Percentiles rank a stretch among this genome's conserved stretches.
Conservation (phyloP, 2,113 vertebrate genomes). For the Aegotheles bennettii region DNA sequence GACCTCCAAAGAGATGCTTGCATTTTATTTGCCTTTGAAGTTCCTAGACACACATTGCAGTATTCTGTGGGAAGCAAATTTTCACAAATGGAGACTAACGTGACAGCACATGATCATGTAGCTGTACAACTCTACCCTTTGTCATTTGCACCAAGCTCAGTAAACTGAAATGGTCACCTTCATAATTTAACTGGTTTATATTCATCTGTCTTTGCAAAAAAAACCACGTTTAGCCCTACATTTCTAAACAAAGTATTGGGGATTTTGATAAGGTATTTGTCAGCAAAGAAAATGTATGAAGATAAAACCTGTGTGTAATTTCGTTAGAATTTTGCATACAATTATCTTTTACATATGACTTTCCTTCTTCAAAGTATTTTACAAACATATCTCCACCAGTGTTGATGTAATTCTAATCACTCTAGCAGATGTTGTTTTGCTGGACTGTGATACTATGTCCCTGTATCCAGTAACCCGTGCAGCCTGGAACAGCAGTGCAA, state of each 20-base stretch:
- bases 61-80: neutral
- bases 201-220: neutral
- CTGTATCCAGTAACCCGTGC: neutral
- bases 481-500: neutral
- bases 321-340: neutral
- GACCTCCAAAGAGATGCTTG: neutral
- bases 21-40: neutral
- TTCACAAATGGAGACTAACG: accelerated
- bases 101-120: neutral
- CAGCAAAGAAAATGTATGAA: neutral
- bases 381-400: neutral
- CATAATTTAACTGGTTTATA: neutral
- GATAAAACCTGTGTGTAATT: neutral
- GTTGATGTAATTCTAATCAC: constrained; percentile 12
- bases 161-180: neutral
- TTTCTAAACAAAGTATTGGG: neutral
- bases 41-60: neutral
- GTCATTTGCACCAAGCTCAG: neutral
- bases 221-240: neutral
- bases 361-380: constrained; percentile 11
- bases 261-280: neutral
- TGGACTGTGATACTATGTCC: neutral
- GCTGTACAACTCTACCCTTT: neutral
- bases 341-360: neutral
- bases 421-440: constrained; percentile 46